Conservation (phyloP, 2,113 vertebrate genomes). For the Haemorhous mexicanus region DNA sequence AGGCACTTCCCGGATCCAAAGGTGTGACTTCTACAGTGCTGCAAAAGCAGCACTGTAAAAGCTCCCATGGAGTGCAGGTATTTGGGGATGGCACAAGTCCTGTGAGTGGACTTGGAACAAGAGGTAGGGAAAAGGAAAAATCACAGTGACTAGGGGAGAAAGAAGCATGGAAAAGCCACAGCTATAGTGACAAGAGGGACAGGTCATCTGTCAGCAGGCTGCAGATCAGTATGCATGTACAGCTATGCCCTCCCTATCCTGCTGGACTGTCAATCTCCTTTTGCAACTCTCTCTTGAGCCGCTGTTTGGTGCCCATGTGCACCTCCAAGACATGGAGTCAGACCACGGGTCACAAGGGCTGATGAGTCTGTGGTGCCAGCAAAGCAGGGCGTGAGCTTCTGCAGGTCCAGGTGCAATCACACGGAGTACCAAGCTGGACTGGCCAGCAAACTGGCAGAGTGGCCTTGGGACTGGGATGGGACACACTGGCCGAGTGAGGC, state of each 20-base stretch:
- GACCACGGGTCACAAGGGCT: neutral
- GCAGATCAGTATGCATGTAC: rapidly evolving
- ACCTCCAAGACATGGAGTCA: neutral
- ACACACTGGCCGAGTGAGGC: rapidly evolving
- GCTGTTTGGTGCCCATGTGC: rapidly evolving
- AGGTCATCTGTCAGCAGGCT: neutral
- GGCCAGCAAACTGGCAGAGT: rapidly evolving
- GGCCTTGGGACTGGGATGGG: rapidly evolving
- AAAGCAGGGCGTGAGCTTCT: neutral
- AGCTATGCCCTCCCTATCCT: neutral
- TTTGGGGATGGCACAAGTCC: neutral
- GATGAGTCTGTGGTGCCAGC: rapidly evolving
- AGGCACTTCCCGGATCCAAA: neutral
- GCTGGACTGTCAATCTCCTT: neutral
- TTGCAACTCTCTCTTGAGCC: neutral
- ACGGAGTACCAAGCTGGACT: rapidly evolving
- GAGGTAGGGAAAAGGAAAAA: neutral
- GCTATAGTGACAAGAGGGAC: neutral
- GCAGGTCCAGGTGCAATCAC: neutral
- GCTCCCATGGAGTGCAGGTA: rapidly evolving
- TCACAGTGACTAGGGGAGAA: neutral
- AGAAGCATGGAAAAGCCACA: neutral
- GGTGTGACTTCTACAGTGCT: neutral
- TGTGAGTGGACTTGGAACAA: neutral
- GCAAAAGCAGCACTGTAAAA: neutral